phyloP scores from a whole-genome alignment of 1,140 invertebrate species.

The Pogonomyrmex barbatus region DNA sequence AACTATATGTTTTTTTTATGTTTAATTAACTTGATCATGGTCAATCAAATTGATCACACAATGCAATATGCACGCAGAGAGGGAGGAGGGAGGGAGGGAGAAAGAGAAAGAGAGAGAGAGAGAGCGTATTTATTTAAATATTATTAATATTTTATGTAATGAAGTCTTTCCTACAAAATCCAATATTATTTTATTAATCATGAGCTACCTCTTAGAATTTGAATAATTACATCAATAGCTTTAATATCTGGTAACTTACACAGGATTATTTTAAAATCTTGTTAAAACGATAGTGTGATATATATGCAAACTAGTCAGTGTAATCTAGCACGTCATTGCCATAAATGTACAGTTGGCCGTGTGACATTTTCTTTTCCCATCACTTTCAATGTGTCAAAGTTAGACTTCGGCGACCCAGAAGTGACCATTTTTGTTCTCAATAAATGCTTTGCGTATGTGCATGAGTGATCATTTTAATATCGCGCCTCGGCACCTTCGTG shows the following conservation, averaged over 20 bases:
- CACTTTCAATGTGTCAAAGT: constrained; percentile 11
- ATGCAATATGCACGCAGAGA: not conserved
- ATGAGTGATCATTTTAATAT: constrained; percentile 50
- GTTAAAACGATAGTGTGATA: constrained; percentile 1
- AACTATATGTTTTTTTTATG: not conserved
- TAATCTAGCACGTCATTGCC: not conserved
- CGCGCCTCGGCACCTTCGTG: constrained; percentile 35
- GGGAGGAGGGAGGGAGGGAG: too few relatives aligned
- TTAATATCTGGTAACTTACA: not conserved
- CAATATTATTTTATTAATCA: not conserved
- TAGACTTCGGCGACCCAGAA: not conserved
- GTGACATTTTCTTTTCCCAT: constrained; percentile 38
- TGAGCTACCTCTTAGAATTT: not conserved
- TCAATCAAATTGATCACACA: not conserved
- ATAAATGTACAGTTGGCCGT: not conserved
- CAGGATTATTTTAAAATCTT: not conserved
- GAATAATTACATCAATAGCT: not conserved
- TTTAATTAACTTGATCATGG: constrained; percentile 14
- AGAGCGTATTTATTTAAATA: not conserved
- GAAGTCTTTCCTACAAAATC: not conserved
- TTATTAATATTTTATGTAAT: constrained; percentile 1
- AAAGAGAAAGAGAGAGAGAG: too few relatives aligned
- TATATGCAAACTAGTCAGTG: not conserved
- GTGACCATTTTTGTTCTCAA: constrained; percentile 35
- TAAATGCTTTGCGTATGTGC: constrained; percentile 58